phyloP scores from a whole-genome alignment of 2,797 vertebrate genomes.

The Sebastes minor region DNA sequence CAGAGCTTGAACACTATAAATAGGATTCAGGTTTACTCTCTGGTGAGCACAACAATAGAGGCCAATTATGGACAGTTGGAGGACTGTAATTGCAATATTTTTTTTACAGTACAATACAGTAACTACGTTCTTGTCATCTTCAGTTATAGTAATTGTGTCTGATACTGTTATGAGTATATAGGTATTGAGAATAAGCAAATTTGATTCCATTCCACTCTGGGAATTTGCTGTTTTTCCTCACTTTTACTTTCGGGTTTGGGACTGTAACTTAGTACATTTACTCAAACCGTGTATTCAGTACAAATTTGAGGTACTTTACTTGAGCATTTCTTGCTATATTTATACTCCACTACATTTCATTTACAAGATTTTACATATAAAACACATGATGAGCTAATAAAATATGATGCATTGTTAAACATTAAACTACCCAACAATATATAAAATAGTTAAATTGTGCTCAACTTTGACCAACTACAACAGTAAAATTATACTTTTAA shows the following conservation, averaged over 20 bases:
- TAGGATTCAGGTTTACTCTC: no score
- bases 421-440: not conserved
- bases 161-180: no score
- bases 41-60: no score
- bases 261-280: not conserved
- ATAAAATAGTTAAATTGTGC: not conserved
- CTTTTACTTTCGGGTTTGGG: not conserved
- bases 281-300: not conserved
- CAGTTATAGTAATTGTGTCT: no score
- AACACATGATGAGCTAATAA: not conserved
- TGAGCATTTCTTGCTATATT: not conserved
- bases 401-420: not conserved
- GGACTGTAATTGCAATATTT: no score
- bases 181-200: no score
- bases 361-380: not conserved
- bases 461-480: not conserved
- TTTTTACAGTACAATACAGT: no score
- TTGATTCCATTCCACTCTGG: not conserved
- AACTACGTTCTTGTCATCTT: no score
- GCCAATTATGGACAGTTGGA: no score
- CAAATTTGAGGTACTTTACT: not conserved
- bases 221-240: not conserved
- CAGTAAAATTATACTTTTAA: not conserved
- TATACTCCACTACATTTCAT: not conserved
- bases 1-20: no score